Conservation (phyloP, 1,140 invertebrate genomes). For the Ceratina japonica region DNA sequence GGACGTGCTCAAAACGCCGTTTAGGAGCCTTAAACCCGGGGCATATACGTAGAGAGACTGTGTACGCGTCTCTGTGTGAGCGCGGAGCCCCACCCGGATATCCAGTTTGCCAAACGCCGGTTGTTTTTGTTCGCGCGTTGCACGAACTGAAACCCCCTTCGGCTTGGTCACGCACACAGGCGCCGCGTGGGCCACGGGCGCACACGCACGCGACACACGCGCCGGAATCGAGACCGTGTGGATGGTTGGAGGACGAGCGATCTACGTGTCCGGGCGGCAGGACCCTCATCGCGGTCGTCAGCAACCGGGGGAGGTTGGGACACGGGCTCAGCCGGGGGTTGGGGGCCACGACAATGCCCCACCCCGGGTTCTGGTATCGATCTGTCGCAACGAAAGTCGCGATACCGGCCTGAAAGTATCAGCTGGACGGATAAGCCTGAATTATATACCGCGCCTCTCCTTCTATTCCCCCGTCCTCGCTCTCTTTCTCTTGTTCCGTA, state of each 20-base stretch:
- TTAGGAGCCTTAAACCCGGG: conserved; percentile 55
- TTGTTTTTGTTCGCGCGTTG: conserved; percentile 63
- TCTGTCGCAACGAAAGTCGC: conserved; percentile 69
- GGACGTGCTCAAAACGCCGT: conserved; percentile 59
- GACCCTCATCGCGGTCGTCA: conserved; percentile 63
- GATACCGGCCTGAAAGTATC: conserved; percentile 64
- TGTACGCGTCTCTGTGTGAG: too few relatives aligned
- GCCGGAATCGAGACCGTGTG: neutral
- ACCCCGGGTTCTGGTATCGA: conserved; percentile 66
- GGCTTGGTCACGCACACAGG: conserved; percentile 30
- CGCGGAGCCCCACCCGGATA: conserved; percentile 47
- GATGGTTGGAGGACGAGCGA: conserved; percentile 43
- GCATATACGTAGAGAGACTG: neutral
- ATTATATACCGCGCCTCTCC: conserved; percentile 47
- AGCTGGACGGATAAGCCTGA: conserved; percentile 63
- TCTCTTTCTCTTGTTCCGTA: neutral
- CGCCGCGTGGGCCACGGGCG: conserved; percentile 1
- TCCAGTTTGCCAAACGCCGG: conserved; percentile 53
- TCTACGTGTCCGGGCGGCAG: conserved; percentile 60
- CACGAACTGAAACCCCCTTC: conserved; percentile 48
- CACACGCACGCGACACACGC: neutral
- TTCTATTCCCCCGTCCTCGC: neutral
- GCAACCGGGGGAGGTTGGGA: conserved; percentile 53
- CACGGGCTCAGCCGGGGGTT: conserved; percentile 29
- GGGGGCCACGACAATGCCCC: conserved; percentile 61